Conservation (phyloP, 2,797 vertebrate genomes). For the Limnodromus scolopaceus region DNA sequence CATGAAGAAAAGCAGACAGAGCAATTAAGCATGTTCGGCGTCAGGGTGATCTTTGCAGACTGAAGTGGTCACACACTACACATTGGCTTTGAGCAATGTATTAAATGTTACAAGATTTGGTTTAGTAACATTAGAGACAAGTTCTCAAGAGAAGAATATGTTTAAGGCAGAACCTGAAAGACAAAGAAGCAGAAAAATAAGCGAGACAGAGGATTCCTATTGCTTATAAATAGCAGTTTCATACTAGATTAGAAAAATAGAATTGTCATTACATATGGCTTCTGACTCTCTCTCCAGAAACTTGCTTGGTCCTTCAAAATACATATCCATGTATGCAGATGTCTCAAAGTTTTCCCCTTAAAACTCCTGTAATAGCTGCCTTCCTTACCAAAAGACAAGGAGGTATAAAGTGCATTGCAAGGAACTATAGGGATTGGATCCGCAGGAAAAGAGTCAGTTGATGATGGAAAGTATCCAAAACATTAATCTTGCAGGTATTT, state of each 20-base stretch:
- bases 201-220: neutral
- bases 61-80: neutral
- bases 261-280: neutral
- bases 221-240: neutral
- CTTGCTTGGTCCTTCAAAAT: neutral
- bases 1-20: neutral
- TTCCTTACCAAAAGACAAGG: neutral
- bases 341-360: neutral
- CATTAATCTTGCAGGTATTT: neutral
- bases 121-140: neutral
- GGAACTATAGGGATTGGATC: neutral
- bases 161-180: neutral
- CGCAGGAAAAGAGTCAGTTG: neutral
- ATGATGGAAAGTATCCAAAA: neutral
- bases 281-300: neutral
- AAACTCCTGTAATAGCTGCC: neutral
- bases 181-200: neutral
- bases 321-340: neutral
- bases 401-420: neutral
- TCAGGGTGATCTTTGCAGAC: neutral
- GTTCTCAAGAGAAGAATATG: neutral
- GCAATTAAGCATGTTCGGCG: neutral
- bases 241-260: neutral
- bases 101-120: neutral
- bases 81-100: accelerated